Percentiles rank a stretch among this genome's conserved stretches.
phyloP scores from a whole-genome alignment of 2,888 invertebrate genomes.

The Dynastes grantii region DNA sequence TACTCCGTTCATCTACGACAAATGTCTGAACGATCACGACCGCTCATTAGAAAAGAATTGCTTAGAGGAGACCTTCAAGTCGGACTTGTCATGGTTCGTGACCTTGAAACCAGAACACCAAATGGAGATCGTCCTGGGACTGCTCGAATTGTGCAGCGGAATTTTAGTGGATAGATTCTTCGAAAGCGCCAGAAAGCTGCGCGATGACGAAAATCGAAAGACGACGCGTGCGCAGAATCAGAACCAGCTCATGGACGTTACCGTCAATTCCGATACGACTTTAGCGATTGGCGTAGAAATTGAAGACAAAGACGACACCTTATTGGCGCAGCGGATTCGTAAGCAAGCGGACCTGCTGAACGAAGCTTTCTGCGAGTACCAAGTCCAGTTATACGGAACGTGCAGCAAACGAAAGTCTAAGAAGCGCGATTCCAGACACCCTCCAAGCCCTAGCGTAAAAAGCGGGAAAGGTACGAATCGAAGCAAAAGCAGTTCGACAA shows the following conservation, averaged over 20 bases:
- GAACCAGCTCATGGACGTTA: not conserved
- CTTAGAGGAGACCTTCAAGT: slow-evolving; percentile 48
- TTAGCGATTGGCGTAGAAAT: slow-evolving; percentile 3
- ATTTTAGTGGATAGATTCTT: slow-evolving; percentile 51
- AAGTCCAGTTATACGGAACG: slow-evolving; percentile 50
- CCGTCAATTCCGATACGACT: not conserved
- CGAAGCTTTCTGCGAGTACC: slow-evolving; percentile 53
- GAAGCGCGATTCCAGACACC: not conserved
- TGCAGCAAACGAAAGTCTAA: slow-evolving; percentile 20
- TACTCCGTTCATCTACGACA: slow-evolving; percentile 56
- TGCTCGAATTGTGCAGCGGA: slow-evolving; percentile 52
- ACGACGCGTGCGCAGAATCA: not conserved
- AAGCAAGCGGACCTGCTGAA: not conserved
- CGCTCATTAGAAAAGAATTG: slow-evolving; percentile 53
- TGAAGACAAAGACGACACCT: not conserved
- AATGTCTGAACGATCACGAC: slow-evolving; percentile 56
- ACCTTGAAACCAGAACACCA: slow-evolving; percentile 53
- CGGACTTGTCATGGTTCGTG: slow-evolving; percentile 56
- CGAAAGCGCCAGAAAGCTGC: slow-evolving; percentile 41
- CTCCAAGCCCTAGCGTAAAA: not conserved
- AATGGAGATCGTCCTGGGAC: slow-evolving; percentile 45
- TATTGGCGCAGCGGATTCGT: not conserved
- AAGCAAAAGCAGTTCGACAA: too few species aligned
- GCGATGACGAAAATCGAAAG: not conserved
- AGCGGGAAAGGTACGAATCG: not conserved